Evolutionary conservation across 2,113 vertebrate species (phyloP), one percentile per base, ranked within the genome.

Genomic region (Eidolon helvum): DNA sequence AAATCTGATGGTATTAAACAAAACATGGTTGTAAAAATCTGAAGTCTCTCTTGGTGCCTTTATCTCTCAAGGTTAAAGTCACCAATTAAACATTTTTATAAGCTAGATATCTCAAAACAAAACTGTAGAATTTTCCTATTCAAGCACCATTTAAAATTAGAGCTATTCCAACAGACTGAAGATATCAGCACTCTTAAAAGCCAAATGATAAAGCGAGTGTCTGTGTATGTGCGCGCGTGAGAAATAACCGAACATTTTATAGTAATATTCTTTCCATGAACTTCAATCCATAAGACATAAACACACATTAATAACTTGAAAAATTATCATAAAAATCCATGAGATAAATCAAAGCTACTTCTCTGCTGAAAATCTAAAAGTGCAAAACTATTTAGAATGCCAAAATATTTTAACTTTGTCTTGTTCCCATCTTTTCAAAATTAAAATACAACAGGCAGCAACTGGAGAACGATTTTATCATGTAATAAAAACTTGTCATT

Each of bases 341-440:
- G 9, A 87, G 11, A 92, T 30, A 93, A 91, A 72, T 55, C n/a
- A 94, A 92, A 95, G 30, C 28, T 68, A 92, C 15, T 68, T 77
- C 35, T 89, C 50, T 38, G 55, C 38, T 90, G 38, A 89, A 77
- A 88, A 94, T 48, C 35, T 65, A 55, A 33, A 95, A 90, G 30
- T 75, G 10, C 21, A 59, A 69, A 88, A 90, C n/a, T 84, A 74
- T 74, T 91, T n/a, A 92, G 33, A 35, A 74, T 69, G 48, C 61
- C 77, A 90, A 86, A 91, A 90, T 91, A 97, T 65, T 72, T 93
- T 66, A 95, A 90, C 75, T 95, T 78, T 83, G 21, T 68, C 33
- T 89, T 92, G 21, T 59, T n/a, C 26, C 68, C 63, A 90, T 40
- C 92, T 93, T 83, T 94, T 57, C 86, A 94, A 50, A 95, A 90